Evolutionary conservation across 2,113 vertebrate species (phyloP).

Genomic region (Xenopus borealis): DNA sequence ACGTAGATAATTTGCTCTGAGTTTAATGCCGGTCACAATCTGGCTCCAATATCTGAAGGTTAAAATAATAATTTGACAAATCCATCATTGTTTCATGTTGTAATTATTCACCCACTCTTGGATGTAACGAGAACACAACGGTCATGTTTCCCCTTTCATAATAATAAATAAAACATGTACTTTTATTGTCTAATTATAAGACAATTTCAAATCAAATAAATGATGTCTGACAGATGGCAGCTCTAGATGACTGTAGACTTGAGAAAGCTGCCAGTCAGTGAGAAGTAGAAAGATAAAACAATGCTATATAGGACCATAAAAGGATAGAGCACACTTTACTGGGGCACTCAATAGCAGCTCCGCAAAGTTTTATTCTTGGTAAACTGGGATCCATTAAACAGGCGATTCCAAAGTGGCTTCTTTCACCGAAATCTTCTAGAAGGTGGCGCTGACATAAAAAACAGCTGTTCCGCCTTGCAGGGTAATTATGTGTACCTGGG

Average conservation of each 20-base stretch:
- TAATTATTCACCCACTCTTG: not conserved
- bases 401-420: conserved; percentile 52
- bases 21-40: too few relatives aligned
- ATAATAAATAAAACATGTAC: conserved; percentile 55
- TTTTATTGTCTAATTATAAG: conserved; percentile 75
- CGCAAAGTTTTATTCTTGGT: conserved; percentile 56
- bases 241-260: conserved; percentile 53
- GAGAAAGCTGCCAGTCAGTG: conserved; percentile 58
- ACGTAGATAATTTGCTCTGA: too few relatives aligned
- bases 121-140: conserved; percentile 50
- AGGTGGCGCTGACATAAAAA: not conserved
- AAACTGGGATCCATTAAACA: conserved; percentile 52
- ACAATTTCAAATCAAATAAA: conserved; percentile 59
- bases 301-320: conserved; percentile 57
- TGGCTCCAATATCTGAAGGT: too few relatives aligned
- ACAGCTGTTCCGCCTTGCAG: not conserved
- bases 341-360: conserved; percentile 60
- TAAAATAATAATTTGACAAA: too few relatives aligned
- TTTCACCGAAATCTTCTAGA: not conserved
- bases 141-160: conserved; percentile 53
- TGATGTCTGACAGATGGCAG: conserved; percentile 60
- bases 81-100: too few relatives aligned
- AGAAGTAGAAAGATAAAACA: conserved; percentile 64
- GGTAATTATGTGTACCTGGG: not conserved
- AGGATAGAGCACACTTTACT: conserved; percentile 57